phyloP scores from a whole-genome alignment of 2,888 invertebrate species.

The Eupithecia exiguata region DNA sequence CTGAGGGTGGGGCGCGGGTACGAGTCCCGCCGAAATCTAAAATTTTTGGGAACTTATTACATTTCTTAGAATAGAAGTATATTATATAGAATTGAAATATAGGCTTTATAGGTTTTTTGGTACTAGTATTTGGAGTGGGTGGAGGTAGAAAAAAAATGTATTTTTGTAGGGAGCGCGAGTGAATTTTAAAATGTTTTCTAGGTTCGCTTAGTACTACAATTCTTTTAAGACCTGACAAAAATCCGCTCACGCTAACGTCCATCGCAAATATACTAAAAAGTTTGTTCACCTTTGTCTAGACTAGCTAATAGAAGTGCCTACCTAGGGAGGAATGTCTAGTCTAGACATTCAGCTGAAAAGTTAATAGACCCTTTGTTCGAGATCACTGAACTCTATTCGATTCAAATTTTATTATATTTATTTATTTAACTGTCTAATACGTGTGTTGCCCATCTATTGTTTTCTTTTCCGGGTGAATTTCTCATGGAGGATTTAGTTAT shows the following conservation, averaged over 20 bases:
- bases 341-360: background rate
- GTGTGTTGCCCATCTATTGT: background rate
- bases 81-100: background rate
- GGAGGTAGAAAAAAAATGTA: too few relatives aligned
- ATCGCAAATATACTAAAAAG: background rate
- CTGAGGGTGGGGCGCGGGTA: too few relatives aligned
- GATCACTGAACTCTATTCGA: background rate
- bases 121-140: too few relatives aligned
- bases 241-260: background rate
- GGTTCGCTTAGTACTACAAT: background rate
- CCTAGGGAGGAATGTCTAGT: background rate
- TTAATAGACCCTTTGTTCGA: background rate
- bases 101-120: too few relatives aligned
- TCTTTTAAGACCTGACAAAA: background rate
- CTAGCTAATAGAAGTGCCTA: background rate
- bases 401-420: background rate
- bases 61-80: too few relatives aligned
- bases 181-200: background rate
- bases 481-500: background rate
- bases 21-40: too few relatives aligned
- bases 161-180: too few relatives aligned
- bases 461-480: too few relatives aligned
- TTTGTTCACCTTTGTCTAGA: constrained; percentile 4
- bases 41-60: too few relatives aligned
- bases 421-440: background rate